phyloP scores from a whole-genome alignment of 53 echinoderm and acorn worm species.

The Stichopus horrens region DNA sequence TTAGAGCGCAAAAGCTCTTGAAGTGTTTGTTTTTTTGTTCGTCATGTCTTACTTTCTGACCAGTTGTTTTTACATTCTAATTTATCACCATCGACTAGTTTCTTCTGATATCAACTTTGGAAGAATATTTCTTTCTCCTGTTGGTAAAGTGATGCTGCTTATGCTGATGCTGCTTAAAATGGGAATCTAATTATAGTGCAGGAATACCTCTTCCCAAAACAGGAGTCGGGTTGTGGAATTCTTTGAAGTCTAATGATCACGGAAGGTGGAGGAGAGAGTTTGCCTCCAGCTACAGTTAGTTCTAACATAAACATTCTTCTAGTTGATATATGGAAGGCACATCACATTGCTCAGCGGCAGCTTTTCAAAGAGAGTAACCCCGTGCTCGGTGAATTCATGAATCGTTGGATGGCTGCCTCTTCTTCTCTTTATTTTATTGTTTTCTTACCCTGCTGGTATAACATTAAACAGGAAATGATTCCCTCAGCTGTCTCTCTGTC shows the following conservation, averaged over 20 bases:
- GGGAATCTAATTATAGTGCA: slow-evolving; percentile 7
- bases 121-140: no score
- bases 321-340: background rate
- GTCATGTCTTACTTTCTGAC: no score
- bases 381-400: background rate
- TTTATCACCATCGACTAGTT: no score
- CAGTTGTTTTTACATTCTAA: no score
- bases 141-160: no score
- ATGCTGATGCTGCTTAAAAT: background rate
- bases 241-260: background rate
- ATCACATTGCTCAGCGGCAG: slow-evolving; percentile 18
- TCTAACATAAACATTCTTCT: slow-evolving; percentile 14
- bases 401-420: background rate
- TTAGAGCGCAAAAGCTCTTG: no score
- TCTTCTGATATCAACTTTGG: no score
- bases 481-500: background rate
- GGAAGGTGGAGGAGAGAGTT: background rate
- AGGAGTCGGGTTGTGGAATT: slow-evolving; percentile 1
- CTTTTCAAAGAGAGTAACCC: background rate
- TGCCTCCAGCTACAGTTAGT: background rate
- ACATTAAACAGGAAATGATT: slow-evolving; percentile 10
- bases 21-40: no score
- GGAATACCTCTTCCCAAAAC: slow-evolving; percentile 3
- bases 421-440: background rate
- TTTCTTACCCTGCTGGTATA: background rate